phyloP scores from a whole-genome alignment of 92 coral and sea anemone species.

The Hydrozoanthus gracilis region DNA sequence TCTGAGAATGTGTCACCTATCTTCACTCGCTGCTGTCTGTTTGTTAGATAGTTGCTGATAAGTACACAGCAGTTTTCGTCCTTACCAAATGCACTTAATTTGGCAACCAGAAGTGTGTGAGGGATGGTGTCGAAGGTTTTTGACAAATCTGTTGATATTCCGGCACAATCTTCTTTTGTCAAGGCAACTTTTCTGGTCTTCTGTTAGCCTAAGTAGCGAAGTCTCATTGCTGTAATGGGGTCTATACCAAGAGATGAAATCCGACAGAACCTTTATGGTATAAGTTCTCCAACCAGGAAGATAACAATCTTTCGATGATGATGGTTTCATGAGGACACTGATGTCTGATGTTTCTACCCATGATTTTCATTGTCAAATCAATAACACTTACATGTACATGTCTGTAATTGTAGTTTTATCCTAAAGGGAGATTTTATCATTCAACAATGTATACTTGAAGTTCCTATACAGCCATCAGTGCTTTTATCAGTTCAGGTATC shows the following conservation, averaged over 20 bases:
- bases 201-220: neutral
- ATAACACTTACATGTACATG: too few species aligned
- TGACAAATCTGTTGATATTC: constrained; percentile 5
- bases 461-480: too few species aligned
- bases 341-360: too few species aligned
- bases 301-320: constrained; percentile 31
- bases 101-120: constrained; percentile 37
- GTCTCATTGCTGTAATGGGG: constrained; percentile 21
- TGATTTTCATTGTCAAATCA: too few species aligned
- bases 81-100: constrained; percentile 28
- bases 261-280: constrained; percentile 43
- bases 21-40: constrained; percentile 4
- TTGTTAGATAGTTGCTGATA: constrained; percentile 2
- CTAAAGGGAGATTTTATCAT: too few species aligned
- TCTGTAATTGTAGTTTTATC: too few species aligned
- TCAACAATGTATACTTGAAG: too few species aligned
- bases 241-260: constrained; percentile 35
- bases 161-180: neutral
- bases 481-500: too few species aligned
- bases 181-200: neutral
- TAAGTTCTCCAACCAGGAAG: constrained; percentile 26
- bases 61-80: neutral
- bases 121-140: neutral
- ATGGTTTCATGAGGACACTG: too few species aligned
- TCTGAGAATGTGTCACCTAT: constrained; percentile 19